Evolutionary conservation across 2,113 vertebrate species (phyloP), one percentile per base, ranked within the genome.

Genomic region (Equus przewalskii): DNA sequence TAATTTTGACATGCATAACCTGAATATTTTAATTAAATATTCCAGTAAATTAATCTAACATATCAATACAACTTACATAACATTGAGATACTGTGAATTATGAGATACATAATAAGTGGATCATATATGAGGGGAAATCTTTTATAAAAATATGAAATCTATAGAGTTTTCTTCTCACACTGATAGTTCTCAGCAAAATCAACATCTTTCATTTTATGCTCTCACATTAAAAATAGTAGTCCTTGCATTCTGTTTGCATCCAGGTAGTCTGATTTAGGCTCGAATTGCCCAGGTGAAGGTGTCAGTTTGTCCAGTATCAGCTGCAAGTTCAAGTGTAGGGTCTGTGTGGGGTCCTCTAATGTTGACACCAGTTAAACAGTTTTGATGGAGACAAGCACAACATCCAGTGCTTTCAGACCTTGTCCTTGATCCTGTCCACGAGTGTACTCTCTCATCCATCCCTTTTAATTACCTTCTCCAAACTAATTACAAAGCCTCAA

Each of bases 1-100:
- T 24, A 72, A 97, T 86, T 69, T 95, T 85, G 49, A 51, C 60
- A 82, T 28, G 4, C 2, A 51, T 26, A 75, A 49, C 8, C 67
- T 91, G 21, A 81, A 70, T 56, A 88, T 86, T n/a, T 90, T 62
- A 69, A n/a, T 49, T 83, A 94, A 73, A 51, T 19, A 70, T 1
- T 46, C 3, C n/a, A 82, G 4, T 67, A 75, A 84, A 81, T 72
- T 64, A 70, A 81, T 64, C 24, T 69, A 24, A 72, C 22, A 80
- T 41, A 89, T 10, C 44, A 69, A 41, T 75, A 84, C 36, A 76
- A 64, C 67, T 36, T 81, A 81, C 1, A 28, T 44, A 75, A 60
- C 30, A 79, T 44, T 49, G 30, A 69, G 14, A 6, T n/a, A 9
- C 15, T 79, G 24, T 86, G 9, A 67, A 79, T 78, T 87, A 83